Base-by-base conservation (phyloP, 2,888 invertebrate species). In the Eupithecia pulchellata region DNA sequence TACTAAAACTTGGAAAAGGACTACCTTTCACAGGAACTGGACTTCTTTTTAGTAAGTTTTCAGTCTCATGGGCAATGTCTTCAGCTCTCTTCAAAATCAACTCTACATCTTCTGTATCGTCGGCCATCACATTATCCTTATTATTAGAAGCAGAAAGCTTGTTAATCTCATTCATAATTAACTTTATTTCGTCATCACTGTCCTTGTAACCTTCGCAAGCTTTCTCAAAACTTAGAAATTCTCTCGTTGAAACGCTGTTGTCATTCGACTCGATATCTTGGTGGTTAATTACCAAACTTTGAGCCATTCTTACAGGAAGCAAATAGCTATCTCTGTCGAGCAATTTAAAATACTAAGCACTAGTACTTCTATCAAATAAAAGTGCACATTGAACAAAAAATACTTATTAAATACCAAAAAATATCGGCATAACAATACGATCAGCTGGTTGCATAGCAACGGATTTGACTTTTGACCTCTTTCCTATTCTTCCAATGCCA, bases 151-250 rank as follows among this genome's bases (percentile, higher is more conserved):
- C 85, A 42, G 95, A 91, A 60, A 96, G 84, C 75, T 96, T 95
- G 77, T 95, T 96, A 4, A 97, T 96, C 89, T 97, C 96, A 81
- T 95, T 96, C 78, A 97, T 95, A 84, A 97, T 96, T 87, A 95
- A 95, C 77, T 95, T 96, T 11, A 96, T 95, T 87, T 96, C 96
- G 64, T 95, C 94, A 78, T 95, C 95, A 61, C 91, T 93, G 68
- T 90, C 93, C 76, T 90, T 93, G 71, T 85, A 91, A 4, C 84
- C 82, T 76, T 91, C 92, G 75, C 94, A 93, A 69, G 85, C 86
- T 78, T 91, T 92, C 80, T 94, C 94, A 73, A 89, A 87, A 42
- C 86, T 81, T 64, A 94, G 81, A 82, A 93, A 93, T 80, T 93
- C 93, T 81, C 90, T 92, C 2, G 91, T 92, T 30, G 90, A 89